Percentiles rank a stretch among this genome's conserved stretches.
Conservation (phyloP, 2,797 vertebrate genomes). For the Trachops cirrhosus region DNA sequence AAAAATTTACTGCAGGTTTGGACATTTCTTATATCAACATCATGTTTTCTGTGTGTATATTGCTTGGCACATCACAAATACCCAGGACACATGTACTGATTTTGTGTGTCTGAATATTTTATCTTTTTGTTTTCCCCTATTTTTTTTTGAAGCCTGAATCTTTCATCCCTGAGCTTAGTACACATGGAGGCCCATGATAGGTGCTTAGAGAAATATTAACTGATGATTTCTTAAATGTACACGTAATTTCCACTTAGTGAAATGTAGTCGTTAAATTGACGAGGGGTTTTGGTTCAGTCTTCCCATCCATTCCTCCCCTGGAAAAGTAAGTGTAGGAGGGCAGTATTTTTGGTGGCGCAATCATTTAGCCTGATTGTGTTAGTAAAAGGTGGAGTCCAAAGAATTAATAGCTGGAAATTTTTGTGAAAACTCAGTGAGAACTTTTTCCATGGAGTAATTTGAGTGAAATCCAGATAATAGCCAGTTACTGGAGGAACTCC, state of each 20-base stretch:
- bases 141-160: conserved; percentile 21
- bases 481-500: conserved; percentile 8
- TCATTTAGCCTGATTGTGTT: conserved; percentile 32
- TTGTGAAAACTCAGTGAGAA: conserved; percentile 51
- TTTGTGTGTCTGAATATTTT: not conserved
- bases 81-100: not conserved
- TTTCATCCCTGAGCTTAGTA: not conserved
- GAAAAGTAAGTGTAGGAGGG: not conserved
- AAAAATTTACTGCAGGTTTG: not conserved
- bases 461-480: conserved; percentile 43
- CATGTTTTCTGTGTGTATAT: not conserved
- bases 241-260: conserved; percentile 25
- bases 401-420: conserved; percentile 49
- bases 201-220: not conserved
- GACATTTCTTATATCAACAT: not conserved
- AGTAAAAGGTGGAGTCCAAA: conserved; percentile 30
- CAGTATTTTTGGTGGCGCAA: conserved; percentile 30
- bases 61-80: not conserved
- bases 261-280: not conserved
- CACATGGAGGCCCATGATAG: not conserved
- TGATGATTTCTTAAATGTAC: conserved; percentile 9
- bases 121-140: not conserved
- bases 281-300: not conserved
- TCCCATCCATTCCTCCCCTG: not conserved
- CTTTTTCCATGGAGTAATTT: conserved; percentile 35